Conservation (phyloP, 1,140 invertebrate species). For the Drosophila mojavensis region DNA sequence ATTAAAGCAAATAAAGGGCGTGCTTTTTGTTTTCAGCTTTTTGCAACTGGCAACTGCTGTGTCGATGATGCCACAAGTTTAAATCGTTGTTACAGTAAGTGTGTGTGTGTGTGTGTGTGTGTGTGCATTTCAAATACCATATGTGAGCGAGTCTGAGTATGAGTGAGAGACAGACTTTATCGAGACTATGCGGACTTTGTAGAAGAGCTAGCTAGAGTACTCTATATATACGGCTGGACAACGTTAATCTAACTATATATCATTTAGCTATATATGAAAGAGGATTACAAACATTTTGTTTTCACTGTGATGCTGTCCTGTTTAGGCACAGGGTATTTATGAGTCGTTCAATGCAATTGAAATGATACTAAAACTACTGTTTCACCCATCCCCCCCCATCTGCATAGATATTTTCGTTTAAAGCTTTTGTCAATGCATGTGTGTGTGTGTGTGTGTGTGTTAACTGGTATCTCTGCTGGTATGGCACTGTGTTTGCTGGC, state of each 20-base stretch:
- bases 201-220: neutral
- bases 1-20: conserved; percentile 81
- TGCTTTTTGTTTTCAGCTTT: conserved; percentile 69
- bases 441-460: conserved; percentile 30
- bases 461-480: conserved; percentile 37
- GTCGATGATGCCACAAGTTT: conserved; percentile 70
- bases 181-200: neutral
- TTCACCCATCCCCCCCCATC: conserved; percentile 16
- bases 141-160: neutral
- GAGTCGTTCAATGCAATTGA: conserved; percentile 10
- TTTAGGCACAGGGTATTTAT: conserved; percentile 28
- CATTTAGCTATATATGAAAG: neutral
- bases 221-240: neutral
- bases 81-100: conserved; percentile 47
- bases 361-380: conserved; percentile 8
- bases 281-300: neutral
- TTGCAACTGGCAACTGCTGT: conserved; percentile 26
- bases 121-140: conserved; percentile 9
- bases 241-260: neutral
- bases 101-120: conserved; percentile 1
- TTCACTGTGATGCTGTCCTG: conserved; percentile 12
- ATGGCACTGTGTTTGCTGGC: conserved; percentile 16
- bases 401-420: conserved; percentile 51
- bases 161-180: neutral
- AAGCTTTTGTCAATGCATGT: conserved; percentile 35